A percentile compares a stretch with the other conserved stretches of the same genome.
phyloP scores from a whole-genome alignment of 2,888 invertebrate genomes.

The Adelognathus sp. region DNA sequence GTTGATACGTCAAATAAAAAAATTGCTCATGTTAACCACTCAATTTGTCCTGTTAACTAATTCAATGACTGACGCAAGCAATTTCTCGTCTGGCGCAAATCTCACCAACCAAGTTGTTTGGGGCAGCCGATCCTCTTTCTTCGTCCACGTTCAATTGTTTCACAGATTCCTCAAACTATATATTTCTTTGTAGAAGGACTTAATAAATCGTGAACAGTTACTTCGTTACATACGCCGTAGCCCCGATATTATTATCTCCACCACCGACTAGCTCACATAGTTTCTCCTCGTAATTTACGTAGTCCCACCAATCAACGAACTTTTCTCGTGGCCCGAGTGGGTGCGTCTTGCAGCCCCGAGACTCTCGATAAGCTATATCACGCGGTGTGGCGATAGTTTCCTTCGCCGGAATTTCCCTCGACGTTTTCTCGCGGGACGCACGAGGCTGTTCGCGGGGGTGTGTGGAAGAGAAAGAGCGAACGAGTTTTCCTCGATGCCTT shows the following conservation, averaged over 20 bases:
- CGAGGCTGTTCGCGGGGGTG: slow-evolving; percentile 21
- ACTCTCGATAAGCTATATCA: slow-evolving; percentile 60
- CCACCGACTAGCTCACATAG: slow-evolving; percentile 31
- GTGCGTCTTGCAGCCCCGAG: slow-evolving; percentile 45
- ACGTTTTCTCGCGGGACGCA: slow-evolving; percentile 33
- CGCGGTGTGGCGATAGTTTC: slow-evolving; percentile 60
- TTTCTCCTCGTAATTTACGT: slow-evolving; percentile 57
- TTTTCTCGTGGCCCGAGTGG: slow-evolving; percentile 55
- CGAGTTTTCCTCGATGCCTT: slow-evolving; percentile 57
- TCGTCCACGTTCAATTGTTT: background rate
- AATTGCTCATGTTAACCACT: too few relatives aligned
- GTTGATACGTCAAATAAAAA: too few relatives aligned
- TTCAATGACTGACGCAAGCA: too few relatives aligned
- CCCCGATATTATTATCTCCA: slow-evolving; percentile 48
- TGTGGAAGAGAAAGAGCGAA: slow-evolving; percentile 31
- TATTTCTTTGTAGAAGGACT: background rate
- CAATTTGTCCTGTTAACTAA: too few relatives aligned
- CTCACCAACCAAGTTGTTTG: too few relatives aligned
- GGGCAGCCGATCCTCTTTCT: too few relatives aligned
- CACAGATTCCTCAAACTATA: background rate
- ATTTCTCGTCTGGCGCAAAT: too few relatives aligned
- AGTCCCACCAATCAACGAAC: slow-evolving; percentile 62
- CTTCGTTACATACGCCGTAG: slow-evolving; percentile 5
- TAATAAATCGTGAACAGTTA: background rate
- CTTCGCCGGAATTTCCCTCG: slow-evolving; percentile 61